Base-by-base conservation (phyloP, 2,888 invertebrate genomes). In the Drosophila siamana region DNA sequence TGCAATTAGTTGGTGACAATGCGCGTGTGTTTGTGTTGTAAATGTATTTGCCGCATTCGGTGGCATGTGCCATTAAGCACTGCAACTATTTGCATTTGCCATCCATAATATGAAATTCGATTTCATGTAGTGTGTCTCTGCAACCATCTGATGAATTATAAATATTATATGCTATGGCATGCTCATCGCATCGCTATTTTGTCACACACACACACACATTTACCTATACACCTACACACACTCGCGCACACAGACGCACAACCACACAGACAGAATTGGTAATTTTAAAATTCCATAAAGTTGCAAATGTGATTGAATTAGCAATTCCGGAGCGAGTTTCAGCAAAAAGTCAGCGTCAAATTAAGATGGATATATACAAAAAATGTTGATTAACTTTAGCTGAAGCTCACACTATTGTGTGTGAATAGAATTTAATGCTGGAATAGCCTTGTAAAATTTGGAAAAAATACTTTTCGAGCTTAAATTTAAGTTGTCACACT, bases 1-100 rank as follows among this genome's bases (percentile, higher is more conserved):
- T 57, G 46, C 76, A 55, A 80, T 77, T 79, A 75, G 64, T 62
- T 75, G 65, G 60, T 30, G 64, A 24, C 30, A 28, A 33, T 7
- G 0, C 6, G 30, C 30, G 30, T 2, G 11, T n/a, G n/a, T n/a
- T n/a, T n/a, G 7, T 16, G 16, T 16, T 52, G 41, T n/a, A 44
- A 41, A 50, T 55, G 19, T 44, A 67, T 69, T 63, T 69, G 52
- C 72, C 62, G 66, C 61, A 68, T 41, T 61, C 60, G 36, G 33
- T 47, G 36, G 33, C 38, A 55, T 51, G 50, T 69, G 13, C 62
- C 40, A 61, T 64, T 76, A 54, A 44, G 40, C 47, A 36, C 11
- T 55, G 43, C 33, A 50, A 24, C 60, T 69, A 69, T 63, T 77
- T 61, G 67, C 65, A 63, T 56, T 60, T 61, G 60, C 66, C n/a